Conservation (phyloP, 2,888 invertebrate species). For the Scrobipalpa costella region DNA sequence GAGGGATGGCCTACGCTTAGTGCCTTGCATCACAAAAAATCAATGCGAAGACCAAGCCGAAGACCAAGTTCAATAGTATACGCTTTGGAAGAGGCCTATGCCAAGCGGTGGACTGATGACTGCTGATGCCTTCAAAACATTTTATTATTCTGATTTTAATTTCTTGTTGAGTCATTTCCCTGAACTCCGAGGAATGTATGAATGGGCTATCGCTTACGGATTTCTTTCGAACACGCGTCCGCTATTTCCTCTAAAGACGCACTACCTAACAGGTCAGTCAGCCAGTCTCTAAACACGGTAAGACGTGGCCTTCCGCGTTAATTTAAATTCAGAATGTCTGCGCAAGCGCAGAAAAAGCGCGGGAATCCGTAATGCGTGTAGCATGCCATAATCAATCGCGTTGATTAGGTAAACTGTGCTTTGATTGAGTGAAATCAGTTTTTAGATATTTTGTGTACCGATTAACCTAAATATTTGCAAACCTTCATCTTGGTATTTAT, state of each 20-base stretch:
- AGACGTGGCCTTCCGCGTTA: slow-evolving; percentile 40
- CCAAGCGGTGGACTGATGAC: too few species aligned
- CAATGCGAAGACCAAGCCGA: too few species aligned
- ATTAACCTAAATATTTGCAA: not conserved
- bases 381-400: slow-evolving; percentile 33
- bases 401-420: not conserved
- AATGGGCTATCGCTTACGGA: not conserved
- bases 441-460: not conserved
- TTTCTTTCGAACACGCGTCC: not conserved
- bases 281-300: slow-evolving; percentile 38
- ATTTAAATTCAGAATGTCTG: slow-evolving; percentile 36
- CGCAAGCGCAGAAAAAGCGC: slow-evolving; percentile 21
- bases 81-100: too few species aligned
- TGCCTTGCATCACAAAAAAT: too few species aligned
- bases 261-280: slow-evolving; percentile 21
- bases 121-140: too few species aligned
- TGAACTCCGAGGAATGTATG: not conserved
- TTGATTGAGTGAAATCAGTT: not conserved
- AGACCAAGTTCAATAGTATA: too few species aligned
- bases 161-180: too few species aligned
- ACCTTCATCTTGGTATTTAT: not conserved
- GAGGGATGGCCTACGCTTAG: too few species aligned
- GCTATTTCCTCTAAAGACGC: slow-evolving; percentile 12
- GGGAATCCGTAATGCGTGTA: slow-evolving; percentile 24
- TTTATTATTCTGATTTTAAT: too few species aligned